Evolutionary conservation across 2,113 vertebrate genomes (phyloP), one percentile per base, ranked within the genome.

Genomic region (Tautogolabrus adspersus): DNA sequence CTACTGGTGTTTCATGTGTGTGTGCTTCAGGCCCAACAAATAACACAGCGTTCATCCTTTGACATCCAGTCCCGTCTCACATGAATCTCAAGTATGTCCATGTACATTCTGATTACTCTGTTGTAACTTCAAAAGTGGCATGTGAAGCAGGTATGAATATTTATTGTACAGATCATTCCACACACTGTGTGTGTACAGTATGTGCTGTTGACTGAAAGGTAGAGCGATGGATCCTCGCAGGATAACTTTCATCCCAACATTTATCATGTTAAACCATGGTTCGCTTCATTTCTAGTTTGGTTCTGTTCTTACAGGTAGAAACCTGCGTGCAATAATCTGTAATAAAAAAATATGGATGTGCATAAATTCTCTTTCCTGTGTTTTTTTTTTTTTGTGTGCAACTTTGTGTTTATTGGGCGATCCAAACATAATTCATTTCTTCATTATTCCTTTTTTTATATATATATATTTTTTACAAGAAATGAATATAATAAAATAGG

Each of bases 121-220:
- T 59, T 85, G 66, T 81, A 66, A 82, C 16, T 64, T 67, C 40
- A 34, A 16, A 72, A 55, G 52, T 74, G 65, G 49, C 26, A 84
- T 77, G 59, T 66, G 73, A 70, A 54, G 56, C 75, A 51, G 67
- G 49, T 66, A 66, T 76, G 72, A 75, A 42, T 90, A 88, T 81
- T 88, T 86, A 80, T 86, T 88, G 75, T 84, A 75, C 68, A 76
- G 75, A 82, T 77, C 82, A 85, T 85, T 87, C 59, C 85, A 82
- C 81, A 86, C 85, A 85, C 75, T 78, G 77, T 91, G 85, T 84
- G 85, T 87, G 82, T 88, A 18, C 51, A 67, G 57, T 54, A 62
- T 67, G 77, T 75, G 56, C 37, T 58, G 64, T 46, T 52, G 69
- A 47, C 51, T 0, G 11, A 64, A 66, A 44, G 44, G 58, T 21